These are phyloP conservation scores for Masticophis lateralis DNA, from an alignment of 2,797 vertebrate genomes.

Conservation along the genomic window DNA sequence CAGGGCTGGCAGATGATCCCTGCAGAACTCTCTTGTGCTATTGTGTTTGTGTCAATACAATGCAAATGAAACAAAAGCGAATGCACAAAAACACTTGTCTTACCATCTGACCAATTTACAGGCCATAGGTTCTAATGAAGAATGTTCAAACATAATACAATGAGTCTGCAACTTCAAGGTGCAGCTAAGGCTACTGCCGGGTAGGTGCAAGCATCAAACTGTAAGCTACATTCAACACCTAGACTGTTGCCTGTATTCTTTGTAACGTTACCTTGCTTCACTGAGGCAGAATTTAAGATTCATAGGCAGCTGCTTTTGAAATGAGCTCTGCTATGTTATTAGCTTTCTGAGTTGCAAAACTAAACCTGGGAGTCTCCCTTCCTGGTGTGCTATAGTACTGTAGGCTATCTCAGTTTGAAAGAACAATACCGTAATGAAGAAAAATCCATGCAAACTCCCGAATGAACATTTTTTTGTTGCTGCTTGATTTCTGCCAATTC, in stretches of 20 bases:
- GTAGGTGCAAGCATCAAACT: slow-evolving; percentile 49
- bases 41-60: slow-evolving; percentile 34
- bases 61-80: slow-evolving; percentile 34
- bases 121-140: slow-evolving; percentile 52
- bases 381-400: background rate
- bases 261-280: slow-evolving; percentile 20
- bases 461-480: slow-evolving; percentile 35
- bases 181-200: slow-evolving; percentile 41
- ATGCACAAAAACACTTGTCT: slow-evolving; percentile 35
- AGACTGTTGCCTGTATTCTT: slow-evolving; percentile 38
- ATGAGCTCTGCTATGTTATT: background rate
- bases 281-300: slow-evolving; percentile 6
- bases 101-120: slow-evolving; percentile 53
- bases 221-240: slow-evolving; percentile 49
- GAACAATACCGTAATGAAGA: slow-evolving; percentile 1
- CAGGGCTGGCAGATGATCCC: background rate
- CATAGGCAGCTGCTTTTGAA: slow-evolving; percentile 13
- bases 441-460: background rate
- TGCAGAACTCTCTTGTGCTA: background rate
- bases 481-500: slow-evolving; percentile 51
- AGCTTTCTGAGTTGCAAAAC: background rate
- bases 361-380: slow-evolving; percentile 5
- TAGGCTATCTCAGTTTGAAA: slow-evolving; percentile 13
- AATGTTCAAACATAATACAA: slow-evolving; percentile 44
- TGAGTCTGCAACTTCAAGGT: slow-evolving; percentile 36